Base-by-base conservation (phyloP, 30 jellyfish, hydroid and myxozoan genomes). In the Clytia hemisphaerica region DNA sequence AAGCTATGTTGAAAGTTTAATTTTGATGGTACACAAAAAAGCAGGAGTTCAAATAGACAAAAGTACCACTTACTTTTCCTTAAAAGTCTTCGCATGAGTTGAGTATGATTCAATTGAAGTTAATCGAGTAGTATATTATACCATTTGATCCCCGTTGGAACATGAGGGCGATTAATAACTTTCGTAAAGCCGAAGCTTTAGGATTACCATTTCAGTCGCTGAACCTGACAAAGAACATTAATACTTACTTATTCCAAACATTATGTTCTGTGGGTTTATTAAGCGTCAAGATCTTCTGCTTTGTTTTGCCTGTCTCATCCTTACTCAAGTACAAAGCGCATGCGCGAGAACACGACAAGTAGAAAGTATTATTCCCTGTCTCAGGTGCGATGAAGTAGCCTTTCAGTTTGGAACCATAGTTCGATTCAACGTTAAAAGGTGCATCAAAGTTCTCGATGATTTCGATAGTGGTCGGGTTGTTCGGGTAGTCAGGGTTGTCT, bases 341-440 rank as follows among this genome's bases (percentile, higher is more conserved):
- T 3, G 94, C 61, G 46, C 79, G 78, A 50, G 94, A 78, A 49
- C 96, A 86, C 18, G 94, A 72, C 82, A 86, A 70, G 75, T 86
- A 86, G 64, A 86, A 86, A n/a, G 96, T 86, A 59, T 74, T 80
- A 57, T 86, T 86, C 19, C 96, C 96, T 16, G 96, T 86, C 51
- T 86, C 96, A 22, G 96, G 96, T 1, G 96, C 96, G 62, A 86
- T 91, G 51, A 86, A 86, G 70, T 86, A 86, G 28, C 96, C 96
- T 38, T 86, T 86, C 49, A 86, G 64, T 58, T 86, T 86, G 3
- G 96, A 86, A 18, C 96, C 96, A 63, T 86, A 86, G 50, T 86
- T 87, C 22, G 67, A 78, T 57, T 78, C 96, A 26, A 86, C 68
- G 57, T 86, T 86, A 64, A 86, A 86, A n/a, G 96, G 96, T 4